A percentile compares a stretch with the other conserved stretches of the same genome.
These are phyloP conservation scores for Arge pagana DNA, from an alignment of 2,888 invertebrate genomes.

Conservation along the genomic window DNA sequence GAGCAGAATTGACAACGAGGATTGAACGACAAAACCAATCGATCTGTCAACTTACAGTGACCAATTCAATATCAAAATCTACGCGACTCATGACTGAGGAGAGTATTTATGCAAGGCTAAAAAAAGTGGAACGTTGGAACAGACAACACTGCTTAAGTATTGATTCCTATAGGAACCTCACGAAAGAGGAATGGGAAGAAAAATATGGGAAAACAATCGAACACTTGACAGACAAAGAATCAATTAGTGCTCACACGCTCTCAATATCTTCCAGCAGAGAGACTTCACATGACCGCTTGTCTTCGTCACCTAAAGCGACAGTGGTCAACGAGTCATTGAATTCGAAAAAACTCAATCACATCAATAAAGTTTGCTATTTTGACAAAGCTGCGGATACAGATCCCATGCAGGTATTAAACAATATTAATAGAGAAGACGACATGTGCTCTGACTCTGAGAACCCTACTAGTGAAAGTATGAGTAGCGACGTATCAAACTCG, in stretches of 20 bases:
- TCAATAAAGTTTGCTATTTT: neutral
- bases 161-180: constrained; percentile 48
- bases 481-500: neutral
- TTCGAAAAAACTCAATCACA: too few relatives aligned
- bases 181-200: constrained; percentile 55
- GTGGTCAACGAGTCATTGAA: too few relatives aligned
- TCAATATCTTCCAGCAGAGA: neutral
- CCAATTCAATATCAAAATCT: too few relatives aligned
- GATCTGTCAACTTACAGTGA: too few relatives aligned
- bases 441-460: too few relatives aligned
- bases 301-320: constrained; percentile 2
- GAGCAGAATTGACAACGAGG: too few relatives aligned
- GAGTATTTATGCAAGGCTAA: too few relatives aligned
- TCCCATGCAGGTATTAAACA: neutral
- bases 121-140: constrained; percentile 39
- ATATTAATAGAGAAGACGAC: too few relatives aligned
- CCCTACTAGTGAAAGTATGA: neutral
- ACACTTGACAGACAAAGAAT: neutral
- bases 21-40: too few relatives aligned
- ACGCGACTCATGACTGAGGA: too few relatives aligned
- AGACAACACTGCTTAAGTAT: constrained; percentile 43
- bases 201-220: constrained; percentile 39
- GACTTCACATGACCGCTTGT: neutral
- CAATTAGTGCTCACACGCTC: neutral
- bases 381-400: neutral